A percentile compares a stretch with the other conserved stretches of the same genome.
These are phyloP conservation scores for Tigriopus californicus DNA, from an alignment of 2,888 invertebrate species.

Conservation along the genomic window DNA sequence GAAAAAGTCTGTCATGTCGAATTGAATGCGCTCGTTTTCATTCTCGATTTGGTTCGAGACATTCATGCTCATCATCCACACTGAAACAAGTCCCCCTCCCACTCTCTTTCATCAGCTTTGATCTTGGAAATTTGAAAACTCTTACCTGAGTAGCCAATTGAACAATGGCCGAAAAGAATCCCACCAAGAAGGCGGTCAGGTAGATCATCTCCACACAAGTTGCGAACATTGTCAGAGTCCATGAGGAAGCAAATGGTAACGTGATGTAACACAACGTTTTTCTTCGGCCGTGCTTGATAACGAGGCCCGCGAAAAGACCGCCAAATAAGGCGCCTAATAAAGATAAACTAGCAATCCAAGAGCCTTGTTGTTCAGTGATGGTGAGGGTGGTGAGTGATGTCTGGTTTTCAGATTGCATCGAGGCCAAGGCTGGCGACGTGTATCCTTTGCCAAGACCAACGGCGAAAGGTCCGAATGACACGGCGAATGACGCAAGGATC, in stretches of 20 bases:
- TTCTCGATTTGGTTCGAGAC: no score
- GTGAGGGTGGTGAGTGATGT: conserved; percentile 19
- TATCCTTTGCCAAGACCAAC: conserved; percentile 62
- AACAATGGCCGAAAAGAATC: conserved; percentile 56
- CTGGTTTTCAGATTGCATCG: conserved; percentile 30
- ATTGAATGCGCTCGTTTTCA: no score
- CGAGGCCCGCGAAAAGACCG: conserved; percentile 55
- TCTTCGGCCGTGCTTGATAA: conserved; percentile 52
- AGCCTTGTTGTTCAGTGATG: conserved; percentile 44
- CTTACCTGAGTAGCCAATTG: conserved; percentile 41
- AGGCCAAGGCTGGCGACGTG: conserved; percentile 60
- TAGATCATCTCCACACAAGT: conserved; percentile 59
- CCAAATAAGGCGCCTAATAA: conserved; percentile 60
- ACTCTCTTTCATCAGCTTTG: background rate
- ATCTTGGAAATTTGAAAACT: background rate
- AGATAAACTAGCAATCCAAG: conserved; percentile 61
- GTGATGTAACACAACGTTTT: conserved; percentile 49
- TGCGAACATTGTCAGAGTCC: conserved; percentile 60
- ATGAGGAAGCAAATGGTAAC: conserved; percentile 54
- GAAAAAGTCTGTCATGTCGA: no score
- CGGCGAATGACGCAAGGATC: conserved; percentile 55
- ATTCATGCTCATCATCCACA: no score
- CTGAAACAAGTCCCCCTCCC: no score
- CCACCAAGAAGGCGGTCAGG: conserved; percentile 62
- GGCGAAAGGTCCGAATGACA: conserved; percentile 56